phyloP scores from a whole-genome alignment of 2,888 invertebrate genomes.

The Sphaerolaimus hirsutus region DNA sequence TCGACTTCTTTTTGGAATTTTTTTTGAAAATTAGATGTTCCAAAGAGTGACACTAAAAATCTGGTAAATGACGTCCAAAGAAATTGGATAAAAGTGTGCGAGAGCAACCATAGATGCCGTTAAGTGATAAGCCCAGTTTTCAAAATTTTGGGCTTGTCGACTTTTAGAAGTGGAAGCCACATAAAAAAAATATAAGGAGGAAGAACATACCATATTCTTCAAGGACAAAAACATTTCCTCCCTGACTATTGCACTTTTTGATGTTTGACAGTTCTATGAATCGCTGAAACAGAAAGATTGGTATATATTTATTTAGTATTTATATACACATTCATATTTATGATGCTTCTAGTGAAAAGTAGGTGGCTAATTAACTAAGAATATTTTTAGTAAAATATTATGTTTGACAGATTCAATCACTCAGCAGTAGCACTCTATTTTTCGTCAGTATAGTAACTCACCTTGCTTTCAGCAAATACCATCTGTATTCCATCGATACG shows the following conservation, averaged over 20 bases:
- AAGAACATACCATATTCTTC: conserved; percentile 99
- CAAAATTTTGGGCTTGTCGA: no score
- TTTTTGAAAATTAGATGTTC: no score
- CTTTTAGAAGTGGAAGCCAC: no score
- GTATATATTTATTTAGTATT: conserved; percentile 5
- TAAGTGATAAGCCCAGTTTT: no score
- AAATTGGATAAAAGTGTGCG: no score
- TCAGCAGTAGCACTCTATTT: no score
- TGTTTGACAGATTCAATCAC: not conserved
- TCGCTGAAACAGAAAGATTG: conserved; percentile 57
- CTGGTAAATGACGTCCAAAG: no score
- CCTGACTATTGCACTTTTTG: conserved; percentile 96
- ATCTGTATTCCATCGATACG: conserved; percentile 98
- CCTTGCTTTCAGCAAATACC: conserved; percentile 97
- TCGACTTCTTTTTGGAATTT: no score
- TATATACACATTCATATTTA: not conserved
- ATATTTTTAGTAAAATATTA: not conserved
- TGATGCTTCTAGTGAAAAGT: not conserved
- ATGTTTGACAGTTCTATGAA: conserved; percentile 97
- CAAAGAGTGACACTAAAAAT: no score
- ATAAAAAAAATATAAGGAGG: no score
- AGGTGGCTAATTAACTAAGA: not conserved
- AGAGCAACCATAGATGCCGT: no score
- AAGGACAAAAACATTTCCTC: conserved; percentile 91
- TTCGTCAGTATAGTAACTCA: no score